phyloP scores from a whole-genome alignment of 2,888 invertebrate genomes.

The Malthinus seriepunctatus region DNA sequence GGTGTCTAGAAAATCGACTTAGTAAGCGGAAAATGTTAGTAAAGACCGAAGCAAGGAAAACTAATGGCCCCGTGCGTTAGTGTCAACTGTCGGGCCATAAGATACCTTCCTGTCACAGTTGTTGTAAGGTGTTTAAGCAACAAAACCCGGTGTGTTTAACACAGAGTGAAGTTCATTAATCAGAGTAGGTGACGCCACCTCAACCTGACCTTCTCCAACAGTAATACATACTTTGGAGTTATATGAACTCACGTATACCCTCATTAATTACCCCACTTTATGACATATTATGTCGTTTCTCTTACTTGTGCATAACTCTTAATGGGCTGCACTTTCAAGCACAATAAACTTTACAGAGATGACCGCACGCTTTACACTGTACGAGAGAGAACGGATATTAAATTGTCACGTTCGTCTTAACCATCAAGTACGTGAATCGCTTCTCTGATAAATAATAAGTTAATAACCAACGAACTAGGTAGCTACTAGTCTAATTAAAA shows the following conservation, averaged over 20 bases:
- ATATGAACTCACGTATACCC: slow-evolving; percentile 30
- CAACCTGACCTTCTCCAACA: slow-evolving; percentile 32
- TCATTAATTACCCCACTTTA: slow-evolving; percentile 43
- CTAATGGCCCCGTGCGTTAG: slow-evolving; percentile 42
- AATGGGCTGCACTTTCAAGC: slow-evolving; percentile 16
- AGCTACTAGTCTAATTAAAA: too few relatives aligned
- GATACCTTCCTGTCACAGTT: slow-evolving; percentile 46
- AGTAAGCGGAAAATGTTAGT: slow-evolving; percentile 26
- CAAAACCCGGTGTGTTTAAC: slow-evolving; percentile 51
- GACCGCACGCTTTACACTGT: slow-evolving; percentile 9
- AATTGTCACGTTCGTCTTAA: slow-evolving; percentile 12
- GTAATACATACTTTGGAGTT: slow-evolving; percentile 20
- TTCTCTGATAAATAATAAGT: not conserved
- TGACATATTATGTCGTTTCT: slow-evolving; percentile 42
- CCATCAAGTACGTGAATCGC: not conserved
- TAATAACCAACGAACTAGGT: too few relatives aligned
- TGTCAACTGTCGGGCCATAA: slow-evolving; percentile 43
- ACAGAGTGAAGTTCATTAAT: slow-evolving; percentile 53
- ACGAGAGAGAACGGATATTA: slow-evolving; percentile 18
- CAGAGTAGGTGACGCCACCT: slow-evolving; percentile 46
- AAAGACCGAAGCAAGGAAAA: slow-evolving; percentile 33
- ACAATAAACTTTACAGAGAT: slow-evolving; percentile 14
- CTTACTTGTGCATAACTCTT: slow-evolving; percentile 24
- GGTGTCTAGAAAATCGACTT: slow-evolving; percentile 16
- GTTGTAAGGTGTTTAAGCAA: slow-evolving; percentile 51